Evolutionary conservation across 2,113 vertebrate species (phyloP).

Genomic region (Apus apus): DNA sequence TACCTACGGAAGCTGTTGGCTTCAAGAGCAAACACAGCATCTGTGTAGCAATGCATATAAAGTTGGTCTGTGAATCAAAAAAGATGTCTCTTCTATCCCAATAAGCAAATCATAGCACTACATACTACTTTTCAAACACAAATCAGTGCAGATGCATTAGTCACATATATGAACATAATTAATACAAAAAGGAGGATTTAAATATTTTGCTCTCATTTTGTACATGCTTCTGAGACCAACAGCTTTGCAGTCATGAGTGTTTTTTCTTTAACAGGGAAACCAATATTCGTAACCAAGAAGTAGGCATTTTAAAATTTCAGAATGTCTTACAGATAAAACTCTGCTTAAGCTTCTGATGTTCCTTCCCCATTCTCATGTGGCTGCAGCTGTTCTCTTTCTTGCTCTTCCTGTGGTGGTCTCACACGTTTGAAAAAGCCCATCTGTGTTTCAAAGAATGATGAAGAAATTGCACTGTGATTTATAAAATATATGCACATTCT

Average conservation of each 20-base stretch:
- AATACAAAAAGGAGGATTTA: background rate
- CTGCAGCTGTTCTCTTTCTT: conserved; percentile 94
- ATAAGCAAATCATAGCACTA: conserved; percentile 20
- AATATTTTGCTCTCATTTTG: conserved; percentile 36
- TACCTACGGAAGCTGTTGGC: background rate
- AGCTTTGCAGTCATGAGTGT: conserved; percentile 17
- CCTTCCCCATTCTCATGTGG: conserved; percentile 93
- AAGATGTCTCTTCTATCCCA: background rate
- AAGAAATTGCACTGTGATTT: background rate
- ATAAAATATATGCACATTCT: background rate
- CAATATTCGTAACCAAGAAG: background rate
- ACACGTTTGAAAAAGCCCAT: conserved; percentile 97
- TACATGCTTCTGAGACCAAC: background rate
- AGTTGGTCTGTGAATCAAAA: background rate
- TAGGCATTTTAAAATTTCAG: background rate
- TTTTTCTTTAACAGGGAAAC: background rate
- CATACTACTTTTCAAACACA: background rate
- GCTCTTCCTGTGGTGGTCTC: conserved; percentile 93
- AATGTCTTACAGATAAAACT: conserved; percentile 51
- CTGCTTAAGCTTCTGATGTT: conserved; percentile 86
- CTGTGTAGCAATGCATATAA: background rate
- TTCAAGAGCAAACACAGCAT: background rate
- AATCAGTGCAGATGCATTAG: conserved; percentile 33
- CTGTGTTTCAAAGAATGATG: conserved; percentile 67
- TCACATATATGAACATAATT: background rate